Base-by-base conservation (phyloP, 37 sponge, comb jelly and placozoan genomes). In the Halichondria panicea region DNA sequence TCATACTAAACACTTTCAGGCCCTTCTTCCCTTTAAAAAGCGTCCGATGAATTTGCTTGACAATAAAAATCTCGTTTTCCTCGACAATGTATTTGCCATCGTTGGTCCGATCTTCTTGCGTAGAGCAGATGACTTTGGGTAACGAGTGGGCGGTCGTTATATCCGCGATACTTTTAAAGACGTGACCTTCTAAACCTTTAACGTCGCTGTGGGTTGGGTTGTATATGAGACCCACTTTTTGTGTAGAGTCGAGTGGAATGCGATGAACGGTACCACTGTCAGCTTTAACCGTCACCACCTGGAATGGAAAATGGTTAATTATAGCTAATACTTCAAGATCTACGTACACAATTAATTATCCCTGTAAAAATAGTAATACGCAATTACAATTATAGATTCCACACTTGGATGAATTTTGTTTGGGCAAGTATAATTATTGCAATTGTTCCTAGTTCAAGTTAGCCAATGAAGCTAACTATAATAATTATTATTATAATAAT, bases 111-210 rank as follows among this genome's bases (percentile, higher is more conserved):
- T 62, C 60, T 19, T 52, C 5, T 7, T 57, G 66, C 18, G 55
- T 72, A 32, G 87, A 61, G n/a, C 80, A 42, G 3, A 86, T 48
- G 1, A 79, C 37, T 55, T 66, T 65, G 28, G 87, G 87, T 28
- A 79, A 66, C 22, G 37, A 43, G 31, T 34, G 8, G 0, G 48
- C 19, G 0, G 72, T 18, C 63, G 70, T 70, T 0, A 84, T 3
- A 28, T 84, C 71, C 1, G 68, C 8, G 0, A 67, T 58, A 1
- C 43, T 76, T 53, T 65, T 30, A 24, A 84, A 84, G 25, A 19
- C 31, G 34, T 75, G 70, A 0, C 84, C 84, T 57, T 35, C 35
- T 27, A 84, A 44, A 2, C 71, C 76, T 36, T 84, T 64, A 21
- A 76, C 59, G 19, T 43, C 31, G 43, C 67, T 43, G 28, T 43